phyloP scores from a whole-genome alignment of 1,140 invertebrate species.

The Oryzaephilus surinamensis region DNA sequence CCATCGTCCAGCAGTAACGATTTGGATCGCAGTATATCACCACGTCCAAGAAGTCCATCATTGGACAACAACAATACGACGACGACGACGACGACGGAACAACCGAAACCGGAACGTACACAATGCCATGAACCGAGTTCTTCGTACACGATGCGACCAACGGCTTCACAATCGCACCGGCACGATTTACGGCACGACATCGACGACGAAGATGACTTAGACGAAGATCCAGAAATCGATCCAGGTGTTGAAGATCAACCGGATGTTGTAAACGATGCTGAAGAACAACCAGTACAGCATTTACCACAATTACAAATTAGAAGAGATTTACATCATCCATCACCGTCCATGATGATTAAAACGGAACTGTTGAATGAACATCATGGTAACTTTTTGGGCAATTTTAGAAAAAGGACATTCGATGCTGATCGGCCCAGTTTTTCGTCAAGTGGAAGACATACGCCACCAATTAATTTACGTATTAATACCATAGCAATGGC shows the following conservation, averaged over 20 bases:
- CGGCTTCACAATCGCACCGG: slow-evolving; percentile 34
- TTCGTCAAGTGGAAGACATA: too few relatives aligned
- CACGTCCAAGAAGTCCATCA: slow-evolving; percentile 19
- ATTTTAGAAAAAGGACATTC: slow-evolving; percentile 28
- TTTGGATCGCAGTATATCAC: slow-evolving; percentile 33
- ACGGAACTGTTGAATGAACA: slow-evolving; percentile 19
- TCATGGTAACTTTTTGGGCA: slow-evolving; percentile 23
- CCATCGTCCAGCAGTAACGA: slow-evolving; percentile 37
- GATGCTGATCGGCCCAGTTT: slow-evolving; percentile 25
- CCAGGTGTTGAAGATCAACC: slow-evolving; percentile 44
- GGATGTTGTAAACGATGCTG: slow-evolving; percentile 37
- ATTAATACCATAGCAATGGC: too few relatives aligned
- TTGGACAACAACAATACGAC: slow-evolving; percentile 9
- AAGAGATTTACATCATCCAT: slow-evolving; percentile 51
- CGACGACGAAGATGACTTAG: slow-evolving; percentile 33
- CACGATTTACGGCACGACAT: slow-evolving; percentile 23
- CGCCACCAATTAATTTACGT: slow-evolving; percentile 6
- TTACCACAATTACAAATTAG: slow-evolving; percentile 58
- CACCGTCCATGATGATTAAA: slow-evolving; percentile 39
- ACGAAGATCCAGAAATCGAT: slow-evolving; percentile 42
- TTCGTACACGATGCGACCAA: slow-evolving; percentile 55
- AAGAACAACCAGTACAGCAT: slow-evolving; percentile 31
- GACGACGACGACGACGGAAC: not conserved
- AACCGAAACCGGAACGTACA: slow-evolving; percentile 43
- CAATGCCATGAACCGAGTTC: slow-evolving; percentile 50